phyloP scores from a whole-genome alignment of 2,113 vertebrate species.

The Puma concolor region DNA sequence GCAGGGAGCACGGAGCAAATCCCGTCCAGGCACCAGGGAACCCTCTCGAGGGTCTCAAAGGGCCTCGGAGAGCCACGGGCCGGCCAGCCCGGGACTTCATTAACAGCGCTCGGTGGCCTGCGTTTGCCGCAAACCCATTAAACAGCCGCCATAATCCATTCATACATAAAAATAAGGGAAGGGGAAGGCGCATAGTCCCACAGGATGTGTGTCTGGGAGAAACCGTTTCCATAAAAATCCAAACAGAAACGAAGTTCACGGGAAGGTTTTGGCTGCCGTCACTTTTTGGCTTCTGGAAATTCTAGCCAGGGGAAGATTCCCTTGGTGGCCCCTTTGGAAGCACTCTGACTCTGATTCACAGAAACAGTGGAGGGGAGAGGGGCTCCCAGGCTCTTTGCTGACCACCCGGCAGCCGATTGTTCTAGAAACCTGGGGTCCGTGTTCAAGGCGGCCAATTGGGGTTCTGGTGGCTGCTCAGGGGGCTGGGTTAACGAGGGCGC shows the following conservation, averaged over 20 bases:
- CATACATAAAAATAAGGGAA: conserved; percentile 78
- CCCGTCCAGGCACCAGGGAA: conserved; percentile 4
- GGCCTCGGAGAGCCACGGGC: conserved; percentile 35
- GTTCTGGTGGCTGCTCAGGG: neutral
- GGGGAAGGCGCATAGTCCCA: conserved; percentile 55
- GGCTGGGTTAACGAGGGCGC: neutral
- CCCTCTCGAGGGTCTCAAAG: neutral
- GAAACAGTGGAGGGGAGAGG: neutral
- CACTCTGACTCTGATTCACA: neutral
- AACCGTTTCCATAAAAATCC: conserved; percentile 75
- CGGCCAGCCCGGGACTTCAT: conserved; percentile 51
- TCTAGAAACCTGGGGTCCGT: conserved; percentile 46
- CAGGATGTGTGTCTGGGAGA: conserved; percentile 70
- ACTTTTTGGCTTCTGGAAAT: conserved; percentile 69
- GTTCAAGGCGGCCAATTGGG: neutral
- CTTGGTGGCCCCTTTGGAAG: conserved; percentile 48
- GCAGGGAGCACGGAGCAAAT: conserved; percentile 54
- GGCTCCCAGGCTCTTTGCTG: neutral
- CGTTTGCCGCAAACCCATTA: conserved; percentile 67
- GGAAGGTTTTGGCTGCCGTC: conserved; percentile 64
- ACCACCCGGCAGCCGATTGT: conserved; percentile 36
- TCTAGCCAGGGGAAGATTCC: conserved; percentile 52
- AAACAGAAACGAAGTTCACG: conserved; percentile 75
- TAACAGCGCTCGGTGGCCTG: conserved; percentile 50
- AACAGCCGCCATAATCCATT: conserved; percentile 74